Base-by-base conservation (phyloP, 2,797 vertebrate genomes). In the Alcedo atthis region DNA sequence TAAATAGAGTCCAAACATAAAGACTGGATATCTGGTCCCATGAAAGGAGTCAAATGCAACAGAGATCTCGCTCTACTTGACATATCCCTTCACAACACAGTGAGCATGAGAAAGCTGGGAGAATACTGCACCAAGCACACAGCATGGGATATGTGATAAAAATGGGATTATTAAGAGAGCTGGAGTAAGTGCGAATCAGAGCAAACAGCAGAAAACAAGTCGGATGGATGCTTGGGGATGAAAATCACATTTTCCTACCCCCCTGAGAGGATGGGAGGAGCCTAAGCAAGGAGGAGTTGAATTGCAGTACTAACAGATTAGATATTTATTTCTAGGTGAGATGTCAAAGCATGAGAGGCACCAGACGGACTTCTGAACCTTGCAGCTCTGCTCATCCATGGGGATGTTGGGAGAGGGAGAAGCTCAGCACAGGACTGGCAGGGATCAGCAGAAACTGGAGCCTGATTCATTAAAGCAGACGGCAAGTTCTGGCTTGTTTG, bases 401-500 rank as follows among this genome's bases (percentile, higher is more conserved):
- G 68, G 55, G 57, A 87, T 83, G 24, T 2, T 0, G 0, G 63
- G 63, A 51, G 80, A 53, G 35, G 1, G 10, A 75, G 64, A 73
- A 83, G 37, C n/a, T 32, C 62, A 62, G 62, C 3, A 7, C 66
- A 70, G 9, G 37, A 63, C 7, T 78, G 66, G 53, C 6, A 16
- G 73, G 35, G 28, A 92, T 57, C 79, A 75, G 57, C 89, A 90
- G 80, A 69, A 74, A n/a, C 68, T 15, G 2, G 45, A 94, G 78
- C 12, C 42, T 26, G 18, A 69, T 76, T 46, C 28, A 43, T 2
- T 15, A 54, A 49, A 89, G 80, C 69, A 75, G 79, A 78, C 19
- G 12, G 71, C 93, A 76, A 85, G 86, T n/a, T 77, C 54, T 43
- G 67, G 69, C 93, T 82, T 89, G 90, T 40, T 67, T 85, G 76